A percentile compares a stretch with the other conserved stretches of the same genome.
These are phyloP conservation scores for Paelopatides confundens DNA, from an alignment of 53 echinoderm and acorn worm genomes.

Conservation along the genomic window DNA sequence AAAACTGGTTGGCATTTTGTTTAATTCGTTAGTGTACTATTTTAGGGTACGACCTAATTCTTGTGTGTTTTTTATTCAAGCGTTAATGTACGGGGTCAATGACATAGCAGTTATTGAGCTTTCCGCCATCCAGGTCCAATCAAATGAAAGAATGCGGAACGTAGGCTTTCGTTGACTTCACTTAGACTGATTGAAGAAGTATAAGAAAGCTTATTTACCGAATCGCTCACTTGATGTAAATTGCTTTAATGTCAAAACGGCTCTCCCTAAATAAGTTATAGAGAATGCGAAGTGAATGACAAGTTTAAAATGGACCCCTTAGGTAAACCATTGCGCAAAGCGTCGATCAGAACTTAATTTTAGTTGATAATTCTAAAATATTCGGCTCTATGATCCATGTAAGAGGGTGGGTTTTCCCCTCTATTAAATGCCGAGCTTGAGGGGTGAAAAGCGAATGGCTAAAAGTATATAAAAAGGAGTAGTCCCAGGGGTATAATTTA, in stretches of 20 bases:
- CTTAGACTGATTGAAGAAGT: background rate
- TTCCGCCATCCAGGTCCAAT: background rate
- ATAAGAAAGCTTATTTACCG: constrained; percentile 22
- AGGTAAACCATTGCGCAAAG: constrained; percentile 31
- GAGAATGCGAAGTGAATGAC: constrained; percentile 16
- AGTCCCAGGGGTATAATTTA: constrained; percentile 23
- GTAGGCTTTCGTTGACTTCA: background rate
- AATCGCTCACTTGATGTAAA: constrained; percentile 40
- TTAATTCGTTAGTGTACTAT: constrained; percentile 43
- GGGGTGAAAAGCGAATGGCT: constrained; percentile 26
- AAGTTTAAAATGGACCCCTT: constrained; percentile 47
- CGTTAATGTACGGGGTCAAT: constrained; percentile 31
- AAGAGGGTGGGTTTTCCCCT: constrained; percentile 39
- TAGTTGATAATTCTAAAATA: constrained; percentile 25
- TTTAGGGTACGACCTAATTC: constrained; percentile 32
- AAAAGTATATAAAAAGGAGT: constrained; percentile 11
- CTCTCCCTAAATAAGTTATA: constrained; percentile 37
- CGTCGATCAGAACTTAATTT: constrained; percentile 38
- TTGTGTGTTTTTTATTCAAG: background rate
- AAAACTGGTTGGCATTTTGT: constrained; percentile 39
- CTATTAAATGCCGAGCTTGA: constrained; percentile 32
- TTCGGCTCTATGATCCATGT: constrained; percentile 31
- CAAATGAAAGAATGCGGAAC: constrained; percentile 27
- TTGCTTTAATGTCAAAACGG: constrained; percentile 44
- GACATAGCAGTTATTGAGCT: constrained; percentile 45